Conservation (phyloP, 2,113 vertebrate genomes). For the Stictonetta naevosa region DNA sequence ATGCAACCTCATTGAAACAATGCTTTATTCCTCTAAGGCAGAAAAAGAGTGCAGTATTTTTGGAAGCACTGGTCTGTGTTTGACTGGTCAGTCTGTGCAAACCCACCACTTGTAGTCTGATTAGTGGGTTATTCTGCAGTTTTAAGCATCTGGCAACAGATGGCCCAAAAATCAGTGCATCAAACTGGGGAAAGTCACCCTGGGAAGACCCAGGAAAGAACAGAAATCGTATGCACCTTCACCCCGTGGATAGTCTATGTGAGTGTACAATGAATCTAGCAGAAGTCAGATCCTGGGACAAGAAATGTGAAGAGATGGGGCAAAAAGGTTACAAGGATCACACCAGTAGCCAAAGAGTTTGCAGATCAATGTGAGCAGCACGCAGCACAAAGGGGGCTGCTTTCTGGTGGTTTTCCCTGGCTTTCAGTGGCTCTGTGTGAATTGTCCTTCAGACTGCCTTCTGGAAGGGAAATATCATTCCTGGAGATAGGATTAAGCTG, state of each 20-base stretch:
- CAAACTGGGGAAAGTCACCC: neutral
- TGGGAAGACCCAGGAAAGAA: neutral
- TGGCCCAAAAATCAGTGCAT: neutral
- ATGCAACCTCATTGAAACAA: neutral
- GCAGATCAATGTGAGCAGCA: neutral
- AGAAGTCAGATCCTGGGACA: neutral
- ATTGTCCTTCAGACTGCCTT: neutral
- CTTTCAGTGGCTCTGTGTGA: neutral
- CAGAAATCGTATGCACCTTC: neutral
- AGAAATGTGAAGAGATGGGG: neutral
- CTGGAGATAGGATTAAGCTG: neutral
- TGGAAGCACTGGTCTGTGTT: neutral
- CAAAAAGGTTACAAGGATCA: neutral
- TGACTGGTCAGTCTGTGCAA: neutral
- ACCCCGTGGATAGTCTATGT: neutral
- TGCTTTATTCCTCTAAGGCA: neutral
- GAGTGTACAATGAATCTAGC: neutral
- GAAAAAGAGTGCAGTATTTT: neutral
- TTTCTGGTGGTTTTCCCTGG: neutral
- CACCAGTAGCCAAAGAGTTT: neutral
- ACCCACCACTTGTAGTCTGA: neutral
- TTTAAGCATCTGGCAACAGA: neutral
- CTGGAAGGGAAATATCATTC: neutral
- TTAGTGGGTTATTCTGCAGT: neutral
- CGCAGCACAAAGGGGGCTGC: accelerated